phyloP scores from a whole-genome alignment of 2,113 vertebrate species.

The Tetrax tetrax region DNA sequence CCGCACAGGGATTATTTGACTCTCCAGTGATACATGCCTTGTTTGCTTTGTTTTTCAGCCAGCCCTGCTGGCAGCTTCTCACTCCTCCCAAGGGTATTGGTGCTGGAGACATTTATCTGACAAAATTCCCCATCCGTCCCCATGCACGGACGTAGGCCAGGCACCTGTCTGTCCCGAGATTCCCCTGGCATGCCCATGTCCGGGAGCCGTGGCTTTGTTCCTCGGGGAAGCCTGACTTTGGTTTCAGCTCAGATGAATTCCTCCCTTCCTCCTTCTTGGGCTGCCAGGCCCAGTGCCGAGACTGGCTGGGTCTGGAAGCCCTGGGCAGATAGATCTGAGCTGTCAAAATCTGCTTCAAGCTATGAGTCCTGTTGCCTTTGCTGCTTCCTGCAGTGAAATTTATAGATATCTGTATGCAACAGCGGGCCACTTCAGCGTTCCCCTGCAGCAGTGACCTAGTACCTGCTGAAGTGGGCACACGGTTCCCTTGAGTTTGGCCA shows the following conservation, averaged over 20 bases:
- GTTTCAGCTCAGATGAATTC: not conserved
- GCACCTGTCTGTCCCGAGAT: not conserved
- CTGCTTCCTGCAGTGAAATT: not conserved
- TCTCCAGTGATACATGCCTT: conserved; percentile 23
- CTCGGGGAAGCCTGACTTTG: not conserved
- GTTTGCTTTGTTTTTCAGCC: conserved; percentile 50
- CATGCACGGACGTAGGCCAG: accelerated
- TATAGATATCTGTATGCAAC: not conserved
- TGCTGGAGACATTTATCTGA: not conserved
- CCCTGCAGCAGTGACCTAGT: not conserved
- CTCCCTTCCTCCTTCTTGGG: not conserved
- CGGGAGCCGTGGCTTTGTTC: not conserved
- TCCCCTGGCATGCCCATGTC: accelerated
- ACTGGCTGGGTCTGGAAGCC: accelerated
- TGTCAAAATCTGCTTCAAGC: not conserved
- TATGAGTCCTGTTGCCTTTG: not conserved
- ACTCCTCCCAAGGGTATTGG: not conserved
- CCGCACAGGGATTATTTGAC: conserved; percentile 21
- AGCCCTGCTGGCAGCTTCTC: conserved; percentile 2
- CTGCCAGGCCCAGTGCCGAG: not conserved
- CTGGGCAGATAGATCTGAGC: not conserved
- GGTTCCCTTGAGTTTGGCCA: not conserved
- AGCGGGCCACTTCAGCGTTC: accelerated
- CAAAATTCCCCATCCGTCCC: not conserved
- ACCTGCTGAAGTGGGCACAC: not conserved